phyloP scores from a whole-genome alignment of 1,140 invertebrate genomes.

The Drosophila orosa region DNA sequence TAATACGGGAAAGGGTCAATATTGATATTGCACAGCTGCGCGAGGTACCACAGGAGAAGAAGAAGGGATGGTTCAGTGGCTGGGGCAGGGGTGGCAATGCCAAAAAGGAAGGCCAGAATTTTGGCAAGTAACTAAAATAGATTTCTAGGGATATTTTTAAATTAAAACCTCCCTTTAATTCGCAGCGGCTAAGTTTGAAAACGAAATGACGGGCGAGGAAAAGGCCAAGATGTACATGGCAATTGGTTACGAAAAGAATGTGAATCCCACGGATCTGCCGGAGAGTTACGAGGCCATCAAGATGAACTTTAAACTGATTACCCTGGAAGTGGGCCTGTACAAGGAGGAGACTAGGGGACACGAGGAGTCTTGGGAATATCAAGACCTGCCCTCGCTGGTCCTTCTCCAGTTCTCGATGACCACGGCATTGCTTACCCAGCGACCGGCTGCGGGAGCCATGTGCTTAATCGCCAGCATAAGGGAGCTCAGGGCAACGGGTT shows the following conservation, averaged over 20 bases:
- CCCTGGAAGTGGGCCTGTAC: constrained; percentile 87
- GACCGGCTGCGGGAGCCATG: constrained; percentile 90
- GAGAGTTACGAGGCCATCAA: constrained; percentile 91
- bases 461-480: constrained; percentile 89
- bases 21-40: constrained; percentile 88
- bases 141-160: background rate
- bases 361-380: constrained; percentile 10
- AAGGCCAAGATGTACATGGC: constrained; percentile 96
- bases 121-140: constrained; percentile 38
- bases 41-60: constrained; percentile 86
- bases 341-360: constrained; percentile 80
- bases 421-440: constrained; percentile 88
- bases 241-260: constrained; percentile 97
- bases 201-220: constrained; percentile 96
- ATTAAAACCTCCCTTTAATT: background rate
- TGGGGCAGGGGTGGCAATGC: constrained; percentile 85
- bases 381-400: constrained; percentile 62
- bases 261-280: constrained; percentile 90
- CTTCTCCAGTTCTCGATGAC: constrained; percentile 87
- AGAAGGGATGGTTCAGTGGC: constrained; percentile 88
- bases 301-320: constrained; percentile 88
- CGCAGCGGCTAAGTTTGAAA: constrained; percentile 90
- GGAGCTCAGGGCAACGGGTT: constrained; percentile 88
- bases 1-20: constrained; percentile 95
- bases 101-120: constrained; percentile 68